Evolutionary conservation across 2,113 vertebrate genomes (phyloP).

Genomic region (Erpornis zantholeuca): DNA sequence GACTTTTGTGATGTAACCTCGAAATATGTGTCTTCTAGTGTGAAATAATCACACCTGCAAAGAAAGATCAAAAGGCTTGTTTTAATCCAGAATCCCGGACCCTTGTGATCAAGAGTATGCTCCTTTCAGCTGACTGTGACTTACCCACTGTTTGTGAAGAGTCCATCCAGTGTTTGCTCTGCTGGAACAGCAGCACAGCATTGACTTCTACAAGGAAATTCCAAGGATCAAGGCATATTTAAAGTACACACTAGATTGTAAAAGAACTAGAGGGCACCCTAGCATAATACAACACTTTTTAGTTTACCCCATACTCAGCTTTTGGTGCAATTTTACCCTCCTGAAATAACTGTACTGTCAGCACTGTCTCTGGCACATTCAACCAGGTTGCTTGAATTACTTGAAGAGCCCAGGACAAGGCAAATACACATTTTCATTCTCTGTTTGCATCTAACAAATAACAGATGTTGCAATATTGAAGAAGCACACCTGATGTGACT

Average conservation of each 20-base stretch:
- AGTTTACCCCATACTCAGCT: background rate
- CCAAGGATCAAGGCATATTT: background rate
- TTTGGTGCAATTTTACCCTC: background rate
- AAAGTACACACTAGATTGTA: background rate
- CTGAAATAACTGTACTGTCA: conserved; percentile 4
- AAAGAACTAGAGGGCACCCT: background rate
- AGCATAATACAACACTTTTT: background rate
- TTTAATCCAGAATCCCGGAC: background rate
- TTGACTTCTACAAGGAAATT: background rate
- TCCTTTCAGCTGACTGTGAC: background rate
- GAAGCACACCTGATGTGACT: conserved; percentile 20
- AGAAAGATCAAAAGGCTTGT: background rate
- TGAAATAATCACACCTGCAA: background rate
- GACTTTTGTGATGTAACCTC: background rate
- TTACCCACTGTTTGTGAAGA: background rate
- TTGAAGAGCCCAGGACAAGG: background rate
- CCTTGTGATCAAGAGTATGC: background rate
- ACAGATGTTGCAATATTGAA: conserved; percentile 28
- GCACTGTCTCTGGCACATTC: background rate
- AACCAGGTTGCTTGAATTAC: background rate
- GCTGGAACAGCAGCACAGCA: background rate
- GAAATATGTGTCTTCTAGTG: background rate
- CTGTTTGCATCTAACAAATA: conserved; percentile 33
- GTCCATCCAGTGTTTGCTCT: background rate
- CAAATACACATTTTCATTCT: conserved; percentile 15